These are phyloP conservation scores for Crioceris asparagi DNA, from an alignment of 2,888 invertebrate species.

Conservation along the genomic window DNA sequence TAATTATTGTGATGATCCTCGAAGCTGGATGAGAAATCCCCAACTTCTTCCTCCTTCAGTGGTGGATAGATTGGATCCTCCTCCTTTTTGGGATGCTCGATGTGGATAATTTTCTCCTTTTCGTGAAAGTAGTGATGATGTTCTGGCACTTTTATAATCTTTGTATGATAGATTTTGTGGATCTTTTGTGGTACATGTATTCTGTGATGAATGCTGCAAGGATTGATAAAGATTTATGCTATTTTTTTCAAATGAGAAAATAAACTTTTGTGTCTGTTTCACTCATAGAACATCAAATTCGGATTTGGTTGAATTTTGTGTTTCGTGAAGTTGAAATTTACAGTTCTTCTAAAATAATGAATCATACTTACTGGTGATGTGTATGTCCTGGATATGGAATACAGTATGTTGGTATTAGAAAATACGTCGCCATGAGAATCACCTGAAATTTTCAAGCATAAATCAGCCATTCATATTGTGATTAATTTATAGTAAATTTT, in stretches of 20 bases:
- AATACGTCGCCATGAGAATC: too few species aligned
- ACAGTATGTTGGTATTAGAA: too few species aligned
- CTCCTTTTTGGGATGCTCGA: constrained; percentile 17
- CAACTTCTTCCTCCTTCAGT: constrained; percentile 13
- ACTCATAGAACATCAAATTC: too few species aligned
- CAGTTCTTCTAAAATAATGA: too few species aligned
- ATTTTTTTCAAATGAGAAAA: not conserved
- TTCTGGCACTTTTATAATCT: constrained; percentile 34
- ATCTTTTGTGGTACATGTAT: constrained; percentile 35
- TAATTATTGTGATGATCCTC: constrained; percentile 5
- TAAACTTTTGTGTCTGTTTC: not conserved
- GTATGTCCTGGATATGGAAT: too few species aligned
- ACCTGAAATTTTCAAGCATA: too few species aligned
- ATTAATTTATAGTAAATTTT: too few species aligned
- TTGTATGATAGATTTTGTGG: constrained; percentile 34
- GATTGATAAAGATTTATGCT: not conserved
- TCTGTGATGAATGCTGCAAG: constrained; percentile 30
- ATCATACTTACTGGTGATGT: too few species aligned
- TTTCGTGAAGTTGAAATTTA: too few species aligned
- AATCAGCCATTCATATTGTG: too few species aligned
- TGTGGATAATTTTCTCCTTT: constrained; percentile 27
- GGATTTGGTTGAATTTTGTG: not conserved
- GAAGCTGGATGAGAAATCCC: constrained; percentile 10
- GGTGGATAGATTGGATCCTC: constrained; percentile 16
- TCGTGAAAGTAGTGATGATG: constrained; percentile 35